Base-by-base conservation (phyloP, 2,888 invertebrate species). In the Cryptocephalus primarius region DNA sequence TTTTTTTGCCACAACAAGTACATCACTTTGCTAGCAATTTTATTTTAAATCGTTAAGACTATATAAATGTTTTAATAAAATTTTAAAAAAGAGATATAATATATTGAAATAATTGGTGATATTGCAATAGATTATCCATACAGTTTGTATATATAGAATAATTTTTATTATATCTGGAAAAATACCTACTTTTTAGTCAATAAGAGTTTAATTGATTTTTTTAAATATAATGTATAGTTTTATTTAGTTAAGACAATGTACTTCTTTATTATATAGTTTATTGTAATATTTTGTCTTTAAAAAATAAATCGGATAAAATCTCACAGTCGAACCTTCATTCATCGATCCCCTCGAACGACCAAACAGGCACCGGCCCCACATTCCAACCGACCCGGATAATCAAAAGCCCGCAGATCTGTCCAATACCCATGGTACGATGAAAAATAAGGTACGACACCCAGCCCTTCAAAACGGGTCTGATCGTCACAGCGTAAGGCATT, bases 261-360 rank as follows among this genome's bases (percentile, higher is more conserved):
- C 61, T 63, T 54, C 54, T 64, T 65, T 61, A 65, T 59, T 63
- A 65, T 62, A 64, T 62, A 63, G 63, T 63, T 63, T 65, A 65
- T 62, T 64, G 65, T 65, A 64, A 64, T 64, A 64, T 64, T 63
- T 63, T 62, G 62, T 64, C 63, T 62, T 62, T 63, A 58, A 55
- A 61, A 63, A 63, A 64, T 11, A 36, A 36, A 22, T 22, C 22
- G 22, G 6, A 22, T 22, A 22, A 22, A 22, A 22, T 22, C 22
- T 22, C 22, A 22, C 22, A 2, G 6, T 6, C 2, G 6, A 6
- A 22, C 3, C 22, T 22, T 22, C 22, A 22, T 22, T 22, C 22
- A 22, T 22, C 22, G 22, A 22, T 6, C 22, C 22, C 2, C 22
- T 22, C 6, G n/a, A n/a, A n/a, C n/a, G n/a, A n/a, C n/a, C n/a